Evolutionary conservation across 2,888 invertebrate genomes (phyloP).

Genomic region (Plutella xylostella): DNA sequence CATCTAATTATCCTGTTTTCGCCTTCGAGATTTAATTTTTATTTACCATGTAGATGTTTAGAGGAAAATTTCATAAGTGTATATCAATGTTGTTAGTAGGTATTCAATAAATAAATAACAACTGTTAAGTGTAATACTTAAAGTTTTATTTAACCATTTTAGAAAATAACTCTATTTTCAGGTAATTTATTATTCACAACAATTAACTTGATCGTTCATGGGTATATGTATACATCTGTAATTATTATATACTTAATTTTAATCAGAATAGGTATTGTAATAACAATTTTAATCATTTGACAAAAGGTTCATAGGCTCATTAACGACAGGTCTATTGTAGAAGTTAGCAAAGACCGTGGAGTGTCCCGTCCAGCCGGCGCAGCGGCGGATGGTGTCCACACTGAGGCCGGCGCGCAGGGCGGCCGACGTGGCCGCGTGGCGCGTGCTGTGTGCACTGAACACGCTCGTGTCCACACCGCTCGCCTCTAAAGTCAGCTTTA

Average conservation of each 20-base stretch:
- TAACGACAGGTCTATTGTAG: background rate
- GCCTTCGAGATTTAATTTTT: background rate
- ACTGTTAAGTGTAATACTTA: too few relatives aligned
- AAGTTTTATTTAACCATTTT: too few relatives aligned
- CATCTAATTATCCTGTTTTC: too few relatives aligned
- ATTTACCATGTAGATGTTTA: background rate
- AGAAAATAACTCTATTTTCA: too few relatives aligned
- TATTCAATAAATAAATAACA: too few relatives aligned
- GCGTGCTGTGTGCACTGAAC: background rate
- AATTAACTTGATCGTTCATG: too few relatives aligned
- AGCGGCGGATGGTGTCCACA: background rate
- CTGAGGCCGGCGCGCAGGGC: background rate
- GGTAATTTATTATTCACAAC: too few relatives aligned
- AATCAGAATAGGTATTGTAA: too few relatives aligned
- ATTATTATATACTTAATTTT: background rate
- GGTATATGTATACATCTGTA: background rate
- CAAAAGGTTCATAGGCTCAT: background rate
- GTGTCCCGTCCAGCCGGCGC: background rate
- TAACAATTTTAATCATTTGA: too few relatives aligned
- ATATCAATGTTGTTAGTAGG: background rate
- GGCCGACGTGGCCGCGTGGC: background rate
- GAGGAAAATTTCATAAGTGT: too few relatives aligned
- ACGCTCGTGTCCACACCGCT: background rate
- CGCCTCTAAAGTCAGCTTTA: background rate
- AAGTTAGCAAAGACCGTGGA: background rate